A percentile compares a stretch with the other conserved stretches of the same genome.
Conservation (phyloP, 2,888 invertebrate species). For the Hypena proboscidalis region DNA sequence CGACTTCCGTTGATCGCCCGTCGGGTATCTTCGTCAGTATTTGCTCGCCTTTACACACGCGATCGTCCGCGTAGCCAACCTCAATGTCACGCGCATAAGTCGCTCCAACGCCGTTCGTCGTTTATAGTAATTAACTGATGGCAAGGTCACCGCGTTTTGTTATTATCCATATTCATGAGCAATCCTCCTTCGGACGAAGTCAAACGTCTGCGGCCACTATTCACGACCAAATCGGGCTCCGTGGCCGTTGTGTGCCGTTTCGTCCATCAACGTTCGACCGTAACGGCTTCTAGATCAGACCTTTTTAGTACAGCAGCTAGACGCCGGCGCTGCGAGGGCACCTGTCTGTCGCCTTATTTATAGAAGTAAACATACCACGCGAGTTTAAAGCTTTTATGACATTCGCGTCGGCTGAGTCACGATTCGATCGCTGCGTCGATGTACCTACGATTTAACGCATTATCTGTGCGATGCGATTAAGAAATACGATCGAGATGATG, state of each 20-base stretch:
- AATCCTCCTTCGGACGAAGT: slow-evolving; percentile 36
- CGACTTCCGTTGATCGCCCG: slow-evolving; percentile 57
- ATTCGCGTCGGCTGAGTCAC: slow-evolving; percentile 51
- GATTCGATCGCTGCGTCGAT: slow-evolving; percentile 40
- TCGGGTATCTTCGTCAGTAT: slow-evolving; percentile 31
- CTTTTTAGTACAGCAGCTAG: slow-evolving; percentile 61
- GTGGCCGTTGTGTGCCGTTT: slow-evolving; percentile 21
- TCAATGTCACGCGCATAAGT: slow-evolving; percentile 27
- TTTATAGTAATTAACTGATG: slow-evolving; percentile 61
- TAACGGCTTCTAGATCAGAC: slow-evolving; percentile 44
- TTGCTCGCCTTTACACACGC: slow-evolving; percentile 37
- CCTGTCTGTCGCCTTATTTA: slow-evolving; percentile 56
- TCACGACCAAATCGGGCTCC: slow-evolving; percentile 39
- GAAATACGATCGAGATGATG: slow-evolving; percentile 50
- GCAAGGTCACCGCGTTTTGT: slow-evolving; percentile 58
- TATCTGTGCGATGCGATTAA: slow-evolving; percentile 47
- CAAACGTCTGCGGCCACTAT: slow-evolving; percentile 29
- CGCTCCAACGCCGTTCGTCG: slow-evolving; percentile 25
- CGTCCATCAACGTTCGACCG: slow-evolving; percentile 34
- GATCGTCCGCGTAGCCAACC: slow-evolving; percentile 17
- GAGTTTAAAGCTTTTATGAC: slow-evolving; percentile 51
- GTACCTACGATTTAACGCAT: slow-evolving; percentile 46
- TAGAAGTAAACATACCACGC: slow-evolving; percentile 43
- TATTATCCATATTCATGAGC: slow-evolving; percentile 33
- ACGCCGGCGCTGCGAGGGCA: slow-evolving; percentile 61